A percentile compares a stretch with the other conserved stretches of the same genome.
Evolutionary conservation across 2,888 invertebrate genomes (phyloP).

Genomic region (Lucinisca nassula): DNA sequence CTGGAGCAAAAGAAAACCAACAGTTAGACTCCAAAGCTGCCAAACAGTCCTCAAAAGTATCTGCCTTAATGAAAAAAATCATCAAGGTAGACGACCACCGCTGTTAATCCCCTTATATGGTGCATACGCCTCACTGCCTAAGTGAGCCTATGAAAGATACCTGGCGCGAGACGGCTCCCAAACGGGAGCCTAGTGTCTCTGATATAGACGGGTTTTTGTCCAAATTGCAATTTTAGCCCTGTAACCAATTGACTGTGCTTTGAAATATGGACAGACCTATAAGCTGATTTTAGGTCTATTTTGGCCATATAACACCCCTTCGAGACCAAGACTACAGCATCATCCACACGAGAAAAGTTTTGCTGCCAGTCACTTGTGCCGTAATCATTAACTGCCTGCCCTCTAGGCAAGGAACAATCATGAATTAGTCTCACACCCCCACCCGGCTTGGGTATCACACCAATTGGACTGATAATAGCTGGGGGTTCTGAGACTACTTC

Average conservation of each 20-base stretch:
- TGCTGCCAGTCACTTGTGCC: not conserved
- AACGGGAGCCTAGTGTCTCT: not conserved
- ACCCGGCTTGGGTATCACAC: not conserved
- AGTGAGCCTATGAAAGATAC: not conserved
- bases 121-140: no score
- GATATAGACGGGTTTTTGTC: not conserved
- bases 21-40: not conserved
- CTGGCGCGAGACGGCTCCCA: not conserved
- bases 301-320: not conserved
- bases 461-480: not conserved
- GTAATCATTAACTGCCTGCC: not conserved
- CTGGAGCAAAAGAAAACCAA: no score
- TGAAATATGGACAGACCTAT: not conserved
- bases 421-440: not conserved
- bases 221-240: not conserved
- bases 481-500: not conserved
- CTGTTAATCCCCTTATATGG: not conserved
- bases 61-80: not conserved
- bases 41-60: not conserved
- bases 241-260: not conserved
- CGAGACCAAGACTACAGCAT: not conserved
- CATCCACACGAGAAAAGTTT: not conserved
- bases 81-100: not conserved
- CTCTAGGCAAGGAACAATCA: not conserved
- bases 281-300: not conserved